Base-by-base conservation (phyloP, 2,113 vertebrate species). In the Ictalurus punctatus region DNA sequence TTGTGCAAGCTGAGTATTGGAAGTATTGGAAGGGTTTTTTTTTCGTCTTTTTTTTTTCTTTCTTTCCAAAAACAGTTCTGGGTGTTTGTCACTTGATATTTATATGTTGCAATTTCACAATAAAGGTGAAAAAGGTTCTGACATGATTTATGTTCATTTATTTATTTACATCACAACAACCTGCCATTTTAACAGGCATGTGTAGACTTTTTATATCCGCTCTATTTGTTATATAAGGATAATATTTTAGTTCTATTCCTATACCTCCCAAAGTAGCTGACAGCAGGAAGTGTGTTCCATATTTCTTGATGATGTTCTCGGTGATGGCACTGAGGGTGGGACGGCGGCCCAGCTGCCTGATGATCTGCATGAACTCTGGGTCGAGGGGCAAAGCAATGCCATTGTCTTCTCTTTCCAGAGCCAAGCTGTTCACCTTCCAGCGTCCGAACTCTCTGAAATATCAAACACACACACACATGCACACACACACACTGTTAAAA, bases 391-490 rank as follows among this genome's bases (percentile, higher is more conserved):
- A 91, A 71, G 94, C 92, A 87, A 95, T 92, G 92, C 95, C 96
- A 94, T 95, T 96, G 90, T 96, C 95, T 85, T 95, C 94, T 92
- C 95, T 95, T 94, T 96, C 96, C 91, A 96, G 93, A 91, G 95
- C 96, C 93, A 96, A 90, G 90, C 95, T 96, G 95, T 96, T 96
- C 94, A 96, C 96, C 94, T 96, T 96, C 96, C 96, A 96, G 89
- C 96, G 95, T 90, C 96, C 96, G 90, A 96, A 96, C 94, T 96
- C 96, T 93, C 96, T 96, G 94, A 91, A 94, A 95, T 89, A 90
- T 92, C 87, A 92, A 89, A 91, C 87, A 89, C 85, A 92, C 23
- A 74, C 59, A 90, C 83, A 83, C 81, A 91, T 44, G 85, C 83
- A 82, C 79, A 91, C 56, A 90, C 81, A 48, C 44, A 48, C 44